Evolutionary conservation across 2,888 invertebrate genomes (phyloP).

Genomic region (Andrena marginata): DNA sequence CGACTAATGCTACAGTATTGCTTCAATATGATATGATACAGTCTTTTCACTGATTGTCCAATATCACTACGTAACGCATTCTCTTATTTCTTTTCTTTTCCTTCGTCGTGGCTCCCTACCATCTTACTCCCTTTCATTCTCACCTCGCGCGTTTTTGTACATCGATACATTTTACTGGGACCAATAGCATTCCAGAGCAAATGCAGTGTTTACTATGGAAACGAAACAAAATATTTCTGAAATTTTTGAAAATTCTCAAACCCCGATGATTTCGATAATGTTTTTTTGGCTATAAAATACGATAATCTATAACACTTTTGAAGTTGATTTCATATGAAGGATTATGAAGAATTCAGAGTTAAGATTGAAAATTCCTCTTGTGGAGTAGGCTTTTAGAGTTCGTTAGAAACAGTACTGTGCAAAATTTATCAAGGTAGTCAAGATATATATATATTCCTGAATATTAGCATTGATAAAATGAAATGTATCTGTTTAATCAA

Average conservation of each 20-base stretch:
- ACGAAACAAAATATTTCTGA: neutral
- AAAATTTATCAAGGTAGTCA: no score
- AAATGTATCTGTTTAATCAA: neutral
- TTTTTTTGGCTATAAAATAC: neutral
- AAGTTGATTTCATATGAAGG: neutral
- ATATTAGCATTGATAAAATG: neutral
- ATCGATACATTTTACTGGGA: conserved; percentile 38
- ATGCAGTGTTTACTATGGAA: no score
- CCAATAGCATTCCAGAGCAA: neutral
- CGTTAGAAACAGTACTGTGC: neutral
- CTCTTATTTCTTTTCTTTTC: conserved; percentile 36
- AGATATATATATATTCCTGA: no score
- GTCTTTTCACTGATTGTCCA: conserved; percentile 85
- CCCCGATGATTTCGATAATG: conserved; percentile 7
- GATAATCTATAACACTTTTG: neutral
- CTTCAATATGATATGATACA: conserved; percentile 84
- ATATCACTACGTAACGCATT: conserved; percentile 83
- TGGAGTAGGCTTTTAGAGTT: no score
- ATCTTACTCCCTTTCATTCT: conserved; percentile 25
- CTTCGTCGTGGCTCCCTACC: conserved; percentile 28
- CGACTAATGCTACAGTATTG: conserved; percentile 81
- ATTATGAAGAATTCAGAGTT: conserved; percentile 6
- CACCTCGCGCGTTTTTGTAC: conserved; percentile 22
- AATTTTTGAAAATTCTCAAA: neutral
- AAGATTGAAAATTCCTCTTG: neutral